Evolutionary conservation across 2,113 vertebrate species (phyloP), one percentile per base, ranked within the genome.

Genomic region (Puntigrus tetrazona): DNA sequence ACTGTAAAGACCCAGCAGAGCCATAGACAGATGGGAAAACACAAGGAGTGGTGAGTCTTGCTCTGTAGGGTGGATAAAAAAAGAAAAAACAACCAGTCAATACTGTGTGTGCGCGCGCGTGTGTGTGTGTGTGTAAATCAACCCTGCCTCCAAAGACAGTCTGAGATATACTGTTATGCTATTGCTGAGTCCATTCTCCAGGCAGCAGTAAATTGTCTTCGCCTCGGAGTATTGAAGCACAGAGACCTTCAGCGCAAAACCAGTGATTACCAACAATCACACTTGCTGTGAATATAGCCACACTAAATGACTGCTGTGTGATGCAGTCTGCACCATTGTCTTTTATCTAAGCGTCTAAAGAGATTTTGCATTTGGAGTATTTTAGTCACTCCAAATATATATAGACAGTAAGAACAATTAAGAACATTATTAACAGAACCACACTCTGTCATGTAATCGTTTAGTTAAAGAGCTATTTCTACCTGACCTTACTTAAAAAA

Each of bases 161-260:
- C 80, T 82, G 65, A 82, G 80, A 82, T 82, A 82, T 82, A 82
- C 80, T 82, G 80, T 82, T 82, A 82, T 82, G 80, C 80, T 82
- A 82, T 82, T 82, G 80, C 80, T 82, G 80, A 82, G 80, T 82
- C 80, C 65, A 82, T 82, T 82, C 80, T 82, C 20, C 22, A 82
- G 80, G 63, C 80, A 82, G 80, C 80, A 72, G 80, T 82, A 82
- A 82, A 82, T 82, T 70, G 61, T 82, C 65, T 82, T 72, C 55
- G 65, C 31, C 43, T 82, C 63, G 27, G 80, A 82, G 80, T 82
- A 72, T 82, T 82, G 80, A 82, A 70, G 61, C 45, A 36, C 80
- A 25, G 45, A 82, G 80, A 69, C 80, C 45, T 70, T 70, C 78
- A 36, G 79, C 13, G 63, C 43, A 81, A 69, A 81, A 69, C 63